Evolutionary conservation across 64 coral and sea anemone genomes (phyloP).

Genomic region (Stichodactyla mertensii): DNA sequence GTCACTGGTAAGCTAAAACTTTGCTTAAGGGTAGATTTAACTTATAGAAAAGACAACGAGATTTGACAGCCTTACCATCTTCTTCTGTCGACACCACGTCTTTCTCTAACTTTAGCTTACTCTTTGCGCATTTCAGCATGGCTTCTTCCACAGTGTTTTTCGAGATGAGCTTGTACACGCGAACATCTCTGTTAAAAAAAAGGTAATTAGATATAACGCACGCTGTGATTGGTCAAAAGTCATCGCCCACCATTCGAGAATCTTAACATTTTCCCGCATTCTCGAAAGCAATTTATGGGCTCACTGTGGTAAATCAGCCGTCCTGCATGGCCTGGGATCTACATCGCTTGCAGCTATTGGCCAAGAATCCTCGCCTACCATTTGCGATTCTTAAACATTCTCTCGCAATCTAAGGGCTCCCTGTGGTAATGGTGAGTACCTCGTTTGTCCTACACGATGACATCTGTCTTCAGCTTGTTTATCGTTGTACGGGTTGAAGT

Average conservation of each 20-base stretch:
- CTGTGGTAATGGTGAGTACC: background rate
- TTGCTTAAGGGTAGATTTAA: background rate
- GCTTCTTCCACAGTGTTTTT: slow-evolving; percentile 52
- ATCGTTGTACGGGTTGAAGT: slow-evolving; percentile 96
- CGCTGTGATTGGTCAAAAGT: too few relatives aligned
- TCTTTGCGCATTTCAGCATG: slow-evolving; percentile 52
- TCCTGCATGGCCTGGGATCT: too few relatives aligned
- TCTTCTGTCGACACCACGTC: slow-evolving; percentile 23
- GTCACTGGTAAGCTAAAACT: background rate
- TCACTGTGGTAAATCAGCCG: too few relatives aligned
- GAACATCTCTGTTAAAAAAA: slow-evolving; percentile 25
- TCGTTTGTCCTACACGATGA: slow-evolving; percentile 53
- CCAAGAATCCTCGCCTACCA: too few relatives aligned
- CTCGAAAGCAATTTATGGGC: too few relatives aligned
- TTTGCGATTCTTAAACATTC: too few relatives aligned
- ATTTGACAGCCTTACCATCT: background rate
- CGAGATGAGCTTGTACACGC: slow-evolving; percentile 43
- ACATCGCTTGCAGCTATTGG: too few relatives aligned
- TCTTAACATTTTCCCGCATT: too few relatives aligned
- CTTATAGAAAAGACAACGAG: background rate
- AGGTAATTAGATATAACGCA: background rate
- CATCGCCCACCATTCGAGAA: too few relatives aligned
- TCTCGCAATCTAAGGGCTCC: background rate
- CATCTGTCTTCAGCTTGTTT: slow-evolving; percentile 96
- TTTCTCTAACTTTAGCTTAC: slow-evolving; percentile 43